Base-by-base conservation (phyloP, 2,797 vertebrate species). In the Semaprochilodus insignis region DNA sequence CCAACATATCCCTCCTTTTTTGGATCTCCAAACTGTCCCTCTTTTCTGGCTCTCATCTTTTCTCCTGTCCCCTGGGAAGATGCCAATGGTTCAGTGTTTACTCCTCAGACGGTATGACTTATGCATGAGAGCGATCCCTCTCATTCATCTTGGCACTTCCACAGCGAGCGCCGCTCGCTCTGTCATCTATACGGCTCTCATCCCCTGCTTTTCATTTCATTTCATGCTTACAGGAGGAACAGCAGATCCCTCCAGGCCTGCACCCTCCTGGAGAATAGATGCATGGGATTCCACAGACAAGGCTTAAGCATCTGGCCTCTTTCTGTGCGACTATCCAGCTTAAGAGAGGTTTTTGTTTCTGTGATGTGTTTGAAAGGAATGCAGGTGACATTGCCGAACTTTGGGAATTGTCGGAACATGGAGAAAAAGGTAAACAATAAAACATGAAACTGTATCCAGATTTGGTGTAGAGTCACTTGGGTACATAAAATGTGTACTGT, bases 121-220 rank as follows among this genome's bases (percentile, higher is more conserved):
- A 93, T 92, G 90, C 91, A 93, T 93, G 88, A 92, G 90, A 88
- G 86, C 80, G 72, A 87, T 88, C 80, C 87, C 87, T 87, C 89
- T 91, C 88, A 92, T 92, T 92, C 89, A 91, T 92, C 90, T 91
- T 77, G 16, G 76, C 85, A 85, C 87, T 90, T 90, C 88, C 76
- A 76, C 83, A 59, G 88, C 31, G 83, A 34, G 85, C 85, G 82
- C 2, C 16, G 25, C 54, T 67, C 87, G 80, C 81, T 83, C 74
- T 59, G 55, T 87, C 25, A 71, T 91, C 90, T 89, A 78, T 77
- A 87, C 86, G 81, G 67, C 81, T 89, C 88, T 89, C 81, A 86
- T 88, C 79, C 87, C 86, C 62, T 52, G 78, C 87, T 87, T 89
- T 85, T 80, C 83, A 82, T 85, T 85, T 88, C 81, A 86, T 87